Percentiles rank a stretch among this genome's conserved stretches.
phyloP scores from a whole-genome alignment of 53 echinoderm and acorn worm species.

The Mesocentrotus franciscanus region DNA sequence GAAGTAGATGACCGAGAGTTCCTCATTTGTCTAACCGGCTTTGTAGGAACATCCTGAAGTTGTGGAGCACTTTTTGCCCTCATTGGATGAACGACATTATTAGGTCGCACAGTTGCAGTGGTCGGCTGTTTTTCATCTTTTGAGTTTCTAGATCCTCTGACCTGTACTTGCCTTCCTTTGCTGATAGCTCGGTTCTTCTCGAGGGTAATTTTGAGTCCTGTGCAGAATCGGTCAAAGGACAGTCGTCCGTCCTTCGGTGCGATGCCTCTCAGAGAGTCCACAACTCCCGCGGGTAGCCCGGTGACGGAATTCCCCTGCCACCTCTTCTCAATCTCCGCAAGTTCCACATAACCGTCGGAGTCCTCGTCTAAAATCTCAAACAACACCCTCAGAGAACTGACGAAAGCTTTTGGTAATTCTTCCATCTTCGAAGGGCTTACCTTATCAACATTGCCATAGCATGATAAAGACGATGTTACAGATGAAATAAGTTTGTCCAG shows the following conservation, averaged over 20 bases:
- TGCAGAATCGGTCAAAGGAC: conserved; percentile 90
- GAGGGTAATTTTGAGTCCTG: conserved; percentile 85
- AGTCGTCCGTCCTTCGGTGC: conserved; percentile 86
- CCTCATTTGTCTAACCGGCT: conserved; percentile 26
- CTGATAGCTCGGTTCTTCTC: conserved; percentile 69
- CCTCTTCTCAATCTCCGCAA: conserved; percentile 84
- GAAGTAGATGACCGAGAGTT: conserved; percentile 32
- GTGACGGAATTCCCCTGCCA: conserved; percentile 85
- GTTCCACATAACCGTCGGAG: conserved; percentile 79
- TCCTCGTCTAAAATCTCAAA: conserved; percentile 99
- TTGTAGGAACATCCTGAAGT: conserved; percentile 69
- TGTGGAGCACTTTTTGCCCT: conserved; percentile 84
- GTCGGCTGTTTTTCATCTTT: conserved; percentile 82
- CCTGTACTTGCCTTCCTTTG: conserved; percentile 60
- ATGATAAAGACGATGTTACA: background rate
- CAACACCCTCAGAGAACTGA: conserved; percentile 89
- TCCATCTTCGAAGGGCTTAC: conserved; percentile 44
- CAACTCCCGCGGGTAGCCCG: conserved; percentile 83
- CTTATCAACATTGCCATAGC: background rate
- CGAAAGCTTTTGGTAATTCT: conserved; percentile 87
- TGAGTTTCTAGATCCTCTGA: conserved; percentile 22
- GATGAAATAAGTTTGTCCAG: background rate
- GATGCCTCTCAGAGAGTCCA: conserved; percentile 80
- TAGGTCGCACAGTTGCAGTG: conserved; percentile 88
- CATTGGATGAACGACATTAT: conserved; percentile 88